Evolutionary conservation across 2,888 invertebrate genomes (phyloP).

Genomic region (Hydriomena furcata): DNA sequence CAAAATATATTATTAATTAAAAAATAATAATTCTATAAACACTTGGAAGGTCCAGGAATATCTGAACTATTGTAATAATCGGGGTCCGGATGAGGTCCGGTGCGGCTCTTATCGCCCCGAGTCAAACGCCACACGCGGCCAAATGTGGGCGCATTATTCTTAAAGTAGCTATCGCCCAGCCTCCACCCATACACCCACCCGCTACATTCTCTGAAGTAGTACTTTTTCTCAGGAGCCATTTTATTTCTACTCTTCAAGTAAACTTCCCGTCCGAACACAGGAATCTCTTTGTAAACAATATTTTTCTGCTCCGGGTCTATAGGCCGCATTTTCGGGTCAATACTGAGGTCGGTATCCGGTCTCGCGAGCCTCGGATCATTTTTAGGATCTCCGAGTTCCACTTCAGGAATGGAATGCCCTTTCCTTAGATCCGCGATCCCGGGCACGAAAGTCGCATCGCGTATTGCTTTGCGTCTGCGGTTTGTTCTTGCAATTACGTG

Average conservation of each 20-base stretch:
- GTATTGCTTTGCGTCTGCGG: slow-evolving; percentile 38
- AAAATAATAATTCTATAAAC: slow-evolving; percentile 20
- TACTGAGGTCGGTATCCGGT: slow-evolving; percentile 43
- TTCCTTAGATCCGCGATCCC: slow-evolving; percentile 41
- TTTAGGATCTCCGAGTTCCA: slow-evolving; percentile 52
- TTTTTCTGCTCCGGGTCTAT: slow-evolving; percentile 41
- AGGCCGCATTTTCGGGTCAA: slow-evolving; percentile 53
- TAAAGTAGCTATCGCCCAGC: slow-evolving; percentile 47
- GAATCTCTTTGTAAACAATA: slow-evolving; percentile 51
- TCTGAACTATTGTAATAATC: slow-evolving; percentile 42
- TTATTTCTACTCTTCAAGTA: slow-evolving; percentile 48
- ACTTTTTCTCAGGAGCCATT: slow-evolving; percentile 50
- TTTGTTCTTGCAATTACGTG: slow-evolving; percentile 39
- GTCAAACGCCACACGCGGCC: slow-evolving; percentile 48
- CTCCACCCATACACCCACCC: slow-evolving; percentile 56
- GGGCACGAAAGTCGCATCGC: slow-evolving; percentile 41
- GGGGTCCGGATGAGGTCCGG: slow-evolving; percentile 54
- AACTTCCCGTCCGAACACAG: slow-evolving; percentile 46
- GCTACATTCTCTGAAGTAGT: slow-evolving; percentile 46
- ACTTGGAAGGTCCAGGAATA: slow-evolving; percentile 35
- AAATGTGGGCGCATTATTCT: slow-evolving; percentile 31
- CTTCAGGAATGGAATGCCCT: slow-evolving; percentile 48
- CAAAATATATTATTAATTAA: slow-evolving; percentile 4
- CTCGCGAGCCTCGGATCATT: slow-evolving; percentile 49
- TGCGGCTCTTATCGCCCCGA: slow-evolving; percentile 41